Percentiles rank a stretch among this genome's conserved stretches.
phyloP scores from a whole-genome alignment of 2,113 vertebrate genomes.

The Phyllopteryx taeniolatus region DNA sequence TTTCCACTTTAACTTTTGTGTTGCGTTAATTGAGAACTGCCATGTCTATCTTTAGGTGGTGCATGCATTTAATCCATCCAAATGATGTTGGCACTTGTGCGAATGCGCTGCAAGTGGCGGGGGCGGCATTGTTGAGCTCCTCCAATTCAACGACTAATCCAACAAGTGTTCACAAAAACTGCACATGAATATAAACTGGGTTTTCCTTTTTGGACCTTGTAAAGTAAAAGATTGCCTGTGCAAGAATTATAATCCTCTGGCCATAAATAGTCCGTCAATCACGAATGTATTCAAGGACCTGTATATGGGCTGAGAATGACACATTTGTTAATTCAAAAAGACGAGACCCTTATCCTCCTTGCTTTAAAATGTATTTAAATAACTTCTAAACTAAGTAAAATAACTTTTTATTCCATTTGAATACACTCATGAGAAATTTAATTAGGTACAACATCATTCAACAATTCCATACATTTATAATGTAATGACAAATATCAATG shows the following conservation, averaged over 20 bases:
- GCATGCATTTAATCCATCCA: constrained; percentile 18
- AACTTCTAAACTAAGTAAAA: neutral
- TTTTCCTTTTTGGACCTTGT: neutral
- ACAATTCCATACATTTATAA: too few relatives aligned
- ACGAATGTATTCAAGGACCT: neutral
- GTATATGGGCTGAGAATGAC: neutral
- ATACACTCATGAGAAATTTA: neutral
- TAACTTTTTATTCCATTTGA: neutral
- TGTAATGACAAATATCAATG: too few relatives aligned
- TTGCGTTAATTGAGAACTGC: constrained; percentile 23
- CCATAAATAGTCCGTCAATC: constrained; percentile 1
- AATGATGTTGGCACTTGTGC: constrained; percentile 24
- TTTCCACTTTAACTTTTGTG: constrained; percentile 31
- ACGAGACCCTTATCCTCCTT: neutral
- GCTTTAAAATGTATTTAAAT: neutral
- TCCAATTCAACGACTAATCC: constrained; percentile 13
- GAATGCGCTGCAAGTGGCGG: constrained; percentile 9
- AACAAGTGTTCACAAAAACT: constrained; percentile 8
- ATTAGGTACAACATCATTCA: too few relatives aligned
- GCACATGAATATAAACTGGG: neutral
- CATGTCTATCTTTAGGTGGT: constrained; percentile 8
- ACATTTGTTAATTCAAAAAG: neutral
- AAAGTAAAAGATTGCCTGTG: neutral
- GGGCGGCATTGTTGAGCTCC: constrained; percentile 19
- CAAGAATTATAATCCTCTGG: neutral